Evolutionary conservation across 2,888 invertebrate genomes (phyloP), one percentile per base, ranked within the genome.

Genomic region (Muscina levida): DNA sequence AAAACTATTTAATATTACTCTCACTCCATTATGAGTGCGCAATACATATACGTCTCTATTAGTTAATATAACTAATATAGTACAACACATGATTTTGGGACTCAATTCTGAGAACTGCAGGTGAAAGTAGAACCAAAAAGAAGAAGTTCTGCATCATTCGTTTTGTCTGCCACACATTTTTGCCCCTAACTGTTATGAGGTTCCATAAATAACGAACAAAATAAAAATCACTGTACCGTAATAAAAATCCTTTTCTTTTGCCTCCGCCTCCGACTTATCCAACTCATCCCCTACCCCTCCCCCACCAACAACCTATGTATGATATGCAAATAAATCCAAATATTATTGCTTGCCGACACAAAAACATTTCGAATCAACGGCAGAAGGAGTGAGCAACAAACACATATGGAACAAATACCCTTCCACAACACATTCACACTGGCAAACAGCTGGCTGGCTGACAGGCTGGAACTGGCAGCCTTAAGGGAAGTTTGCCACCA

Each of bases 151-250:
- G 31, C 31, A 31, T 31, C 31, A 5, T 31, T 31, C 31, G 31
- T 31, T 8, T 31, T 31, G 13, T 46, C 53, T 66, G 19, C 44
- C n/a, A n/a, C n/a, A n/a, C n/a, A n/a, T n/a, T n/a, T 46, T 44
- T n/a, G 48, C 1, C 6, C 11, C 2, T 15, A 11, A 56, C 53
- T 72, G 13, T 46, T 31, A 56, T n/a, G 44, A 31, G 19, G 3
- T 56, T 26, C 17, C 46, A 48, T 39, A 56, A 65, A 65, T 42
- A 65, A 53, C 39, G 17, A 17, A 56, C 17, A 42, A 57, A 65
- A 62, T 42, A 53, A 68, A 76, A 70, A 70, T 65, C 75, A 57
- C 56, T 76, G 48, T 65, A 70, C 65, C 48, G 51, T 68, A 59
- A 74, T 68, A 74, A 51, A 57, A 67, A 67, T 74, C 48, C 46